Evolutionary conservation across 2,113 vertebrate species (phyloP), one percentile per base, ranked within the genome.

Genomic region (Azemiops feae): DNA sequence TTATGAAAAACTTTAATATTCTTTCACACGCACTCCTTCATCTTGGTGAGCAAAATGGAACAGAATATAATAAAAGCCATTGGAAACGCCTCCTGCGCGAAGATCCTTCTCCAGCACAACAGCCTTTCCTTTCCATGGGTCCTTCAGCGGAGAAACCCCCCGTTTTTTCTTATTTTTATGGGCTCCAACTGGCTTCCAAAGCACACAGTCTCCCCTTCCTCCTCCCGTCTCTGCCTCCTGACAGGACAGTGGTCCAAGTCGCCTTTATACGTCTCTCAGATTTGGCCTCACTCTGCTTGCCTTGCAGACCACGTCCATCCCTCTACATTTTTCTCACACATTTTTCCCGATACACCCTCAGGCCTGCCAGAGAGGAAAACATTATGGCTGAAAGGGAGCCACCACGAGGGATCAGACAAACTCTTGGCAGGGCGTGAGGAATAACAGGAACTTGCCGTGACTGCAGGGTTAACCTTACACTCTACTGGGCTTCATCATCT

Each of bases 391-490:
- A 87, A 18, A 89, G 3, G 16, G 58, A 92, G 45, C 89, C 85
- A 74, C 5, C 11, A 5, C 27, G 89, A 30, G 0, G 11, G 87
- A 92, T 0, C 54, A 10, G 43, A 34, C 88, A 91, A 20, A 22
- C 47, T 55, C 89, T 92, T 0, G 54, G 64, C 89, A 58, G 39
- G 54, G 10, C 22, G 3, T 18, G n/a, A 0, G 1, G 52, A 34
- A 54, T 18, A 87, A 64, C 50, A 30, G 69, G 69, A 69, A n/a
- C 5, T 0, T 23, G 22, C 20, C 22, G 52, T 64, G 89, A 0
- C 0, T 39, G 1, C n/a, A 60, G 90, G 7, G 85, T 39, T 0
- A 0, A 3, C 25, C 0, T 9, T 25, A 50, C 18, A 1, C 10
- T 89, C 3, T 25, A 50, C 60, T 23, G 5, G 16, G 0, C n/a